A percentile compares a stretch with the other conserved stretches of the same genome.
Evolutionary conservation across 2,113 vertebrate species (phyloP).

Genomic region (Nesoenas mayeri): DNA sequence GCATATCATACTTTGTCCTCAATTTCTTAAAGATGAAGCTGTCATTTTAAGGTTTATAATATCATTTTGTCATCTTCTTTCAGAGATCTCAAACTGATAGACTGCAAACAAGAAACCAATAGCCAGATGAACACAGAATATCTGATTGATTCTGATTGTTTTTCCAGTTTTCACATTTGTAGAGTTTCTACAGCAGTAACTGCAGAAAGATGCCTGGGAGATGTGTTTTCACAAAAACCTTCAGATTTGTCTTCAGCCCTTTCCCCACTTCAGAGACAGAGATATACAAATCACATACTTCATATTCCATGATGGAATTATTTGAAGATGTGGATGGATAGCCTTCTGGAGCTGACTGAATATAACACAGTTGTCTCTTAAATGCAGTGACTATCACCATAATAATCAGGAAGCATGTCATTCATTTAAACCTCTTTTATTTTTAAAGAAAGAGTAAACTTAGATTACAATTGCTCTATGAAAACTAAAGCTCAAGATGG

Average conservation of each 20-base stretch:
- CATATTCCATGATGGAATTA: not conserved
- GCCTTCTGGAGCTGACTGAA: not conserved
- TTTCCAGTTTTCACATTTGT: not conserved
- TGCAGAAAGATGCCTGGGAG: not conserved
- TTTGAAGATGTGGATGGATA: not conserved
- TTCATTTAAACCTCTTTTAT: not conserved
- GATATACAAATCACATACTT: not conserved
- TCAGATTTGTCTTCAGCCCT: not conserved
- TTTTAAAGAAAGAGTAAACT: not conserved
- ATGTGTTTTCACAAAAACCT: not conserved
- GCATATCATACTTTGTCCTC: not conserved
- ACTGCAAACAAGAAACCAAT: not conserved
- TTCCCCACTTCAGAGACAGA: not conserved
- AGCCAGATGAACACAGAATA: not conserved
- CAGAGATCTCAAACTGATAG: not conserved
- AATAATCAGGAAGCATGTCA: not conserved
- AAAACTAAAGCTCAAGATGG: not conserved
- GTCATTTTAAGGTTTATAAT: not conserved
- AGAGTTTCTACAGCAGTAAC: not conserved
- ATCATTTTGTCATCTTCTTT: not conserved
- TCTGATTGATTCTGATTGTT: not conserved
- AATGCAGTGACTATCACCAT: not conserved
- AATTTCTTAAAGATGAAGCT: not conserved
- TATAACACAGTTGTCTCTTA: not conserved
- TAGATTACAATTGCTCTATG: not conserved